phyloP scores from a whole-genome alignment of 2,888 invertebrate species.

The Chrysodeixis includens region DNA sequence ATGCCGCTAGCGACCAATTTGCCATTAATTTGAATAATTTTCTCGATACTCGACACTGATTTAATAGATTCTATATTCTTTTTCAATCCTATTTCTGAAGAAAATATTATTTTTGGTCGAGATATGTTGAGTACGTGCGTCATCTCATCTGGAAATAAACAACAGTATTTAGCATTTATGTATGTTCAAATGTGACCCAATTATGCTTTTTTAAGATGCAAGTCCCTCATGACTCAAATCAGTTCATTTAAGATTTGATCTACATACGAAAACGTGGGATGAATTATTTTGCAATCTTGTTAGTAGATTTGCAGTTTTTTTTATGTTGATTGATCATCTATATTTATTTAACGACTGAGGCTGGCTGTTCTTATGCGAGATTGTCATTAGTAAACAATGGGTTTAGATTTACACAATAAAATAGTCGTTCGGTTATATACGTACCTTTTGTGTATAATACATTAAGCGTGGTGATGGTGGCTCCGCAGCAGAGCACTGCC shows the following conservation, averaged over 20 bases:
- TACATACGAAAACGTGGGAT: neutral
- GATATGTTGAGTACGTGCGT: slow-evolving; percentile 91
- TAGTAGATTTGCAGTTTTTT: neutral
- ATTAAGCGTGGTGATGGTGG: slow-evolving; percentile 89
- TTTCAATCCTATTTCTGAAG: slow-evolving; percentile 81
- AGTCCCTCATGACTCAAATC: neutral
- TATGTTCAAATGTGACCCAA: neutral
- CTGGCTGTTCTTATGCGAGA: too few species aligned
- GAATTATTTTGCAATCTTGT: neutral
- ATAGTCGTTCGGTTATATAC: too few species aligned
- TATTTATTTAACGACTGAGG: too few species aligned
- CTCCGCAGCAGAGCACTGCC: slow-evolving; percentile 87
- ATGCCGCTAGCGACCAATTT: slow-evolving; percentile 64
- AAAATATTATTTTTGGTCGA: slow-evolving; percentile 91
- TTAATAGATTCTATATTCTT: slow-evolving; percentile 63
- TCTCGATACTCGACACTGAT: slow-evolving; percentile 68
- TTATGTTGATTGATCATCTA: too few species aligned
- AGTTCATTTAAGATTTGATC: neutral
- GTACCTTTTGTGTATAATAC: slow-evolving; percentile 85
- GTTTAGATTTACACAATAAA: too few species aligned
- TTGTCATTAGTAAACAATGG: neutral
- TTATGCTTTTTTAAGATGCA: neutral
- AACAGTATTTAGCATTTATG: slow-evolving; percentile 12
- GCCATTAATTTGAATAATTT: slow-evolving; percentile 91
- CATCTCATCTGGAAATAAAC: slow-evolving; percentile 70